phyloP scores from a whole-genome alignment of 1,140 invertebrate species.

The Trinorchestia longiramus region DNA sequence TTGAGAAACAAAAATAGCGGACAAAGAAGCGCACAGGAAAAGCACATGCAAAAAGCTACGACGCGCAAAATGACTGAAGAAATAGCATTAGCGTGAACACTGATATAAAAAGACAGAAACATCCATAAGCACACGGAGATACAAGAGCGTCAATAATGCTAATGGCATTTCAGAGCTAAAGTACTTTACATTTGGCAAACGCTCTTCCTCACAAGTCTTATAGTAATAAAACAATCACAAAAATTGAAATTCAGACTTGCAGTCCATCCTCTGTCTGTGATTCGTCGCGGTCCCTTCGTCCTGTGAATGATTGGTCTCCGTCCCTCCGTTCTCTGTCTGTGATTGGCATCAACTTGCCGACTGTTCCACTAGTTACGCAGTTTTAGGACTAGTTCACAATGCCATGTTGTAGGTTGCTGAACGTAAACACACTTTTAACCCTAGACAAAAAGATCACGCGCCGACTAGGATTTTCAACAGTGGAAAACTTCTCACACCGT shows the following conservation, averaged over 20 bases:
- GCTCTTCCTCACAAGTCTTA: conserved; percentile 30
- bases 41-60: background rate
- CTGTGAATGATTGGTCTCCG: no score
- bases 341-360: background rate
- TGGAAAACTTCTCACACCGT: background rate
- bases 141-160: conserved; percentile 37
- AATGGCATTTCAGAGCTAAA: background rate
- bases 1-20: background rate
- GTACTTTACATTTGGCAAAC: conserved; percentile 3
- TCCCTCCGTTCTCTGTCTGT: no score
- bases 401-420: background rate
- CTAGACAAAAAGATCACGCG: background rate
- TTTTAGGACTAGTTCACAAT: background rate
- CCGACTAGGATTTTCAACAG: background rate
- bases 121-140: background rate
- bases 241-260: conserved; percentile 9
- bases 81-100: background rate
- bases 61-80: background rate
- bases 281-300: no score
- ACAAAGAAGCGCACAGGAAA: background rate
- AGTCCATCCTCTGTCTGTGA: no score
- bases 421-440: background rate
- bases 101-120: background rate
- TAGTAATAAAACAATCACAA: conserved; percentile 34
- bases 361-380: background rate